These are phyloP conservation scores for Pinctada fucata DNA, from an alignment of 2,888 invertebrate species.

Conservation along the genomic window DNA sequence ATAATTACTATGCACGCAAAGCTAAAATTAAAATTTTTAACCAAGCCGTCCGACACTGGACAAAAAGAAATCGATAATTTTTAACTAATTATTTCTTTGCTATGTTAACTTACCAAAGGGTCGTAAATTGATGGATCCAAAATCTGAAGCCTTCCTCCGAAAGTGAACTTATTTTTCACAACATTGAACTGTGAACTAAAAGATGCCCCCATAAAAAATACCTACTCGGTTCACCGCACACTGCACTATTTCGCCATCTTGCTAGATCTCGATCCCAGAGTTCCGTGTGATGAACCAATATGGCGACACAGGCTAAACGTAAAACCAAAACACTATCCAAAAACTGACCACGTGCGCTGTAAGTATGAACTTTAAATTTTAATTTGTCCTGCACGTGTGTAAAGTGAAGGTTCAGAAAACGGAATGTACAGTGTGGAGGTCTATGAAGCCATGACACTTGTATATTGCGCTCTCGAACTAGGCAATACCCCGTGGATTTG, in stretches of 20 bases:
- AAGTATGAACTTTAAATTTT: conserved; percentile 19
- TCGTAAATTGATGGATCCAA: not conserved
- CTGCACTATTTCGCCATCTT: conserved; percentile 55
- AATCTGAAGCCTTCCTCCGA: not conserved
- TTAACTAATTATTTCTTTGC: not conserved
- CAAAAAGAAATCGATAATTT: conserved; percentile 32
- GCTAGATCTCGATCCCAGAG: conserved; percentile 52
- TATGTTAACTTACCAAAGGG: not conserved
- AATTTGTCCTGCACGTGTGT: not conserved
- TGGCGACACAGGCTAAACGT: conserved; percentile 41
- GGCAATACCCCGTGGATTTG: not conserved
- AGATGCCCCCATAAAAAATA: conserved; percentile 40
- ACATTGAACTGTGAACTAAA: not conserved
- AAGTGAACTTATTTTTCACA: conserved; percentile 4
- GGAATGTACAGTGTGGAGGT: not conserved
- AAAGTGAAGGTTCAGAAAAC: not conserved
- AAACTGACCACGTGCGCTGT: conserved; percentile 27
- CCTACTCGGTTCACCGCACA: conserved; percentile 40
- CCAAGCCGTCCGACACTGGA: conserved; percentile 29
- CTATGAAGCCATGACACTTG: conserved; percentile 4
- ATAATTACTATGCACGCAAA: conserved; percentile 6
- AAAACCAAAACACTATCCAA: conserved; percentile 32
- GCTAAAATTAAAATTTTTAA: conserved; percentile 30
- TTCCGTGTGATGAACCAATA: conserved; percentile 47
- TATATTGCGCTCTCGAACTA: not conserved